Conservation (phyloP, 2,888 invertebrate genomes). For the Tipula helvola region DNA sequence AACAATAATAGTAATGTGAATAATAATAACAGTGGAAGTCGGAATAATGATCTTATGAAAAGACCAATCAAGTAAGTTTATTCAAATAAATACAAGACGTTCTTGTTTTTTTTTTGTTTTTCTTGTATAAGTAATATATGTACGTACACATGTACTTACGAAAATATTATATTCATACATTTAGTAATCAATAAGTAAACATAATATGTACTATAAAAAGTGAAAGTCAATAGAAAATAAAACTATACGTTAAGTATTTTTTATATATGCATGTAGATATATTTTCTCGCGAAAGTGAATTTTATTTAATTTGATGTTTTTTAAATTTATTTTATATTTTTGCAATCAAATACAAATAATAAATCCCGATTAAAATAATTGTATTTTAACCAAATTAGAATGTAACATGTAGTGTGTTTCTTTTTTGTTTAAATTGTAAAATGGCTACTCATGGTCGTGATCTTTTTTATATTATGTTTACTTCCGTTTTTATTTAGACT, state of each 20-base stretch:
- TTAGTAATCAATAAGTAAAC: background rate
- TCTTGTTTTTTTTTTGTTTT: background rate
- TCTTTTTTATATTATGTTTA: background rate
- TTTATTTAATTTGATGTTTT: background rate
- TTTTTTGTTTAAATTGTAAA: background rate
- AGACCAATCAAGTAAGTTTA: conserved; percentile 55
- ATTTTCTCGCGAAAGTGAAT: background rate
- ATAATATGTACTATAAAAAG: background rate
- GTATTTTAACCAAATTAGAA: background rate
- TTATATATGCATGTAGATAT: background rate
- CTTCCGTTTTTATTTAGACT: background rate
- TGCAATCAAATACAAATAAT: background rate
- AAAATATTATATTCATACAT: background rate
- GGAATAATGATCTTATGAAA: conserved; percentile 56
- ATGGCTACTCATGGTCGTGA: background rate
- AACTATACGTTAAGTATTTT: background rate
- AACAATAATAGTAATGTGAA: conserved; percentile 13
- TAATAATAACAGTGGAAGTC: conserved; percentile 28
- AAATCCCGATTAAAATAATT: background rate
- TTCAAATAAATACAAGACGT: background rate
- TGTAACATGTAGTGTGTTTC: background rate
- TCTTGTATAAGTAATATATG: too few species aligned
- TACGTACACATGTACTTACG: too few species aligned
- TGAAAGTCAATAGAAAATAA: background rate
- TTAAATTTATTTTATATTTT: background rate